These are phyloP conservation scores for Drosophila seguyi DNA, from an alignment of 1,140 invertebrate genomes.

Conservation along the genomic window DNA sequence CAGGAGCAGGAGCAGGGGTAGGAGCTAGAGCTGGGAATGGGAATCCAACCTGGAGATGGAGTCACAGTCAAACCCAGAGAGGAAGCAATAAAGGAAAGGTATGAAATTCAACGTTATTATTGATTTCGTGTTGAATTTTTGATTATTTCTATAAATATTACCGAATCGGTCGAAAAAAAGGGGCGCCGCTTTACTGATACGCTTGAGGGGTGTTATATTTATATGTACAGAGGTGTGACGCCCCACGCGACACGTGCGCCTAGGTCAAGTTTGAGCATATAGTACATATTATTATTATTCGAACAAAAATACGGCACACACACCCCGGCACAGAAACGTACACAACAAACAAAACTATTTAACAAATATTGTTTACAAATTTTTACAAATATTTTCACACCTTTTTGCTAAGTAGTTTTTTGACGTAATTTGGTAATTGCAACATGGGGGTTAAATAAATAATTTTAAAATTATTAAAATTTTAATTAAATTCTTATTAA, in stretches of 20 bases:
- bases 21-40: background rate
- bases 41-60: background rate
- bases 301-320: conserved; percentile 35
- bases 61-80: background rate
- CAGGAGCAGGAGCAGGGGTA: background rate
- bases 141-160: conserved; percentile 79
- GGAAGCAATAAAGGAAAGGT: conserved; percentile 54
- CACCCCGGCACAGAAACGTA: conserved; percentile 13
- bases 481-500: background rate
- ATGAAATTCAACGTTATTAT: conserved; percentile 71
- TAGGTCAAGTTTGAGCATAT: conserved; percentile 71
- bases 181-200: conserved; percentile 17
- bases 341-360: conserved; percentile 10
- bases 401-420: background rate
- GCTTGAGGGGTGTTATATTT: conserved; percentile 2
- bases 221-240: conserved; percentile 16
- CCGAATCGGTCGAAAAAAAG: conserved; percentile 11
- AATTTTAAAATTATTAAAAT: background rate
- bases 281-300: conserved; percentile 29
- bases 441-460: background rate
- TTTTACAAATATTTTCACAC: background rate
- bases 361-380: background rate
- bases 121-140: conserved; percentile 78
- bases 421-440: background rate
- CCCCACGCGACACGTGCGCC: conserved; percentile 62